Percentiles rank a stretch among this genome's conserved stretches.
phyloP scores from a whole-genome alignment of 2,113 vertebrate genomes.

The Cephalopholis sonnerati region DNA sequence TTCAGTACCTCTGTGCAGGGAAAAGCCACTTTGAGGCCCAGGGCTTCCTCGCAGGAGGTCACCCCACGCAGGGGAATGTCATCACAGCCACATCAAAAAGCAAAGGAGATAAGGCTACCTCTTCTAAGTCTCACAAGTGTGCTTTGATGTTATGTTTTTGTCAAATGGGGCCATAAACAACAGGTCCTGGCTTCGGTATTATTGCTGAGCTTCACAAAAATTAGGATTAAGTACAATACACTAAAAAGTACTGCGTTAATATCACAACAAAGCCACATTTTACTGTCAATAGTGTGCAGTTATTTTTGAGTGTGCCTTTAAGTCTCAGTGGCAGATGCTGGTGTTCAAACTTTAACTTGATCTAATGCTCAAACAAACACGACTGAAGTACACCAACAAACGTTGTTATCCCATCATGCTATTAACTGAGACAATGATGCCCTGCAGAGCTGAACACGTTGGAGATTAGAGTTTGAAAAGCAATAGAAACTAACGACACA shows the following conservation, averaged over 20 bases:
- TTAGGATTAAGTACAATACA: not conserved
- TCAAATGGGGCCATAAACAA: not conserved
- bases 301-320: not conserved
- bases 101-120: not conserved
- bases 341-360: not conserved
- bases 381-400: constrained; percentile 8
- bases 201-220: not conserved
- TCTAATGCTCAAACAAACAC: too few relatives aligned
- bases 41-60: constrained; percentile 1
- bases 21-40: not conserved
- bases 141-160: not conserved
- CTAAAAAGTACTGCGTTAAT: not conserved
- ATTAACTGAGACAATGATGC: not conserved
- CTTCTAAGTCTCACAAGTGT: constrained; percentile 6
- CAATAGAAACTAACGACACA: constrained; percentile 5
- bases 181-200: not conserved
- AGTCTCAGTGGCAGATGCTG: not conserved
- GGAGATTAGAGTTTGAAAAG: not conserved
- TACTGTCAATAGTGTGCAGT: not conserved
- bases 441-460: not conserved
- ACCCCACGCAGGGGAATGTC: not conserved
- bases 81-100: constrained; percentile 6
- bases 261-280: not conserved
- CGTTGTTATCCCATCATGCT: not conserved
- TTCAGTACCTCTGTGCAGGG: not conserved